Evolutionary conservation across 1,140 invertebrate species (phyloP), one percentile per base, ranked within the genome.

Genomic region (Cherax destructor): DNA sequence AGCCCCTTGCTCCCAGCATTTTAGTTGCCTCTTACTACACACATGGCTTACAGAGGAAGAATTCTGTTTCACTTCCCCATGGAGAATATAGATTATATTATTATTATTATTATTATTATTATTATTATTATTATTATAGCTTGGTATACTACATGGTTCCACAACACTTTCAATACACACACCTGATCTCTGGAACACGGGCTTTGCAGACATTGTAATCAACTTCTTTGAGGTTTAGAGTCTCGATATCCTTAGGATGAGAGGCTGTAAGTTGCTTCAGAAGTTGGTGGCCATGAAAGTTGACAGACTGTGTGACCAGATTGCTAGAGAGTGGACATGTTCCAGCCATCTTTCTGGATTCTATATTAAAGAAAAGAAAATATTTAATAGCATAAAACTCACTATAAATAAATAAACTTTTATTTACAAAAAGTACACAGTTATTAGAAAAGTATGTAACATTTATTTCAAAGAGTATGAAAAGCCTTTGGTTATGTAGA

Each of bases 221-320:
- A 76, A 89, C 65, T 10, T 83, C 80, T 49, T 89, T 81, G 41
- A 89, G 79, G 72, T 89, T 83, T 21, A 89, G 59, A 21, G 47
- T 21, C 30, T 89, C 65, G 3, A 89, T 18, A 56, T 89, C 87
- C 18, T 74, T 49, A n/a, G 69, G 69, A 81, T 89, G 49, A 30
- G 79, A 41, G 47, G 65, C 13, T 5, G 87, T 89, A 18, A 89
- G 80, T 13, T 89, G 79, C 65, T 89, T 89, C 13, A 89, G 87
- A 56, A 89, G 87, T 59, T 83, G 87, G 80, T 89, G 87, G 21
- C 87, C 87, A 76, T 89, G 87, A 47, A 83, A 89, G 30, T 89
- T 89, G 6, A 89, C 50, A 41, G 79, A 72, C 9, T 52, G 79
- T 41, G 87, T 83, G 10, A 89, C 87, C 69, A 89, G 30, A 24